Base-by-base conservation (phyloP, 2,113 vertebrate species). In the Raja brachyura region DNA sequence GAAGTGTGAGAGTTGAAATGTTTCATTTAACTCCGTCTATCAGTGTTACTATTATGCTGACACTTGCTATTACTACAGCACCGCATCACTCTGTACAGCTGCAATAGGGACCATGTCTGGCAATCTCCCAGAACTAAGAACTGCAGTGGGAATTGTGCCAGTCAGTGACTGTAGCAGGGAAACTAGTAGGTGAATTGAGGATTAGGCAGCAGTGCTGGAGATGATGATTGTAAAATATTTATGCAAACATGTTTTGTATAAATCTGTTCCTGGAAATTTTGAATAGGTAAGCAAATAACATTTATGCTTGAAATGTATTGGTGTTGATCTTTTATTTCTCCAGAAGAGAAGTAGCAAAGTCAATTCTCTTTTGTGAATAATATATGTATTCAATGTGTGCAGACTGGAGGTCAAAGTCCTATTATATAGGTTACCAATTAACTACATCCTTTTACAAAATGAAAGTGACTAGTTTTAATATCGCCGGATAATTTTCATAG, bases 121-220 rank as follows among this genome's bases (percentile, higher is more conserved):
- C 90, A 74, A n/a, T 28, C 68, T 70, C 90, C 90, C 90, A 92
- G 90, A 70, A 73, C 31, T 68, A 73, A 92, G 68, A 92, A 54
- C 90, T 92, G 66, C 90, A 92, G 39, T 92, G 90, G 90, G 90
- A 92, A 54, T 14, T 20, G 2, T 92, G 90, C 68, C 68, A 92
- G 63, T 92, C 73, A 39, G 66, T 92, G 90, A 74, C 66, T 92
- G 70, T 92, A 92, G 33, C 39, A 92, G 22, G 90, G 22, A 92
- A 92, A 92, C 90, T 25, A 73, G 20, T 92, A 39, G 54, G 54
- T 92, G 33, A 48, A 54, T 92, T 92, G 33, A 70, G 74, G 74
- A 77, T 77, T 31, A 77, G 75, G 10, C 48, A 48, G 66, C 88
- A 54, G 88, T 48, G 22, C 10, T 39, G 18, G 33, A 48, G 20